These are phyloP conservation scores for Amia ocellicauda DNA, from an alignment of 2,113 vertebrate species.

Conservation along the genomic window DNA sequence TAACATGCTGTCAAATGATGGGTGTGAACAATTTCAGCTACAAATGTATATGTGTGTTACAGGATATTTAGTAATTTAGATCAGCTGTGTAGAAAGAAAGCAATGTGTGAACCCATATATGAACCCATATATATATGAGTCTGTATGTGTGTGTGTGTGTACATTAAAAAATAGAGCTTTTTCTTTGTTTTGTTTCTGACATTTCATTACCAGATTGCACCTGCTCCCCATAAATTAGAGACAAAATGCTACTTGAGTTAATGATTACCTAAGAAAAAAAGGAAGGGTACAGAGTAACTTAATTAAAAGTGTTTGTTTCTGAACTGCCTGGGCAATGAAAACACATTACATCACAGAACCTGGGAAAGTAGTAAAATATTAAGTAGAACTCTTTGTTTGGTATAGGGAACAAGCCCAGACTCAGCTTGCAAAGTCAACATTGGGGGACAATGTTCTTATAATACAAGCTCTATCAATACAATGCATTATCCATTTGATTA, in stretches of 20 bases:
- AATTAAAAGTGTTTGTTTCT: slow-evolving; percentile 7
- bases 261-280: slow-evolving; percentile 6
- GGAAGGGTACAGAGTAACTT: slow-evolving; percentile 5
- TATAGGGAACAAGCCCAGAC: background rate
- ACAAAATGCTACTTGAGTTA: background rate
- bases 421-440: background rate
- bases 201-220: background rate
- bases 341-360: background rate
- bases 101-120: no score
- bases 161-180: background rate
- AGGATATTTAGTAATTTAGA: no score
- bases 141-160: no score
- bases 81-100: no score
- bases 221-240: slow-evolving; percentile 6
- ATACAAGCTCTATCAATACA: no score
- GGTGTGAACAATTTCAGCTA: no score
- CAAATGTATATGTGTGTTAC: no score
- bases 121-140: no score
- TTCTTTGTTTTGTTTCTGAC: background rate
- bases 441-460: no score
- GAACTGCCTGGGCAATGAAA: slow-evolving; percentile 7
- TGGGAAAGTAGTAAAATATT: background rate
- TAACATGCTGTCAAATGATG: no score
- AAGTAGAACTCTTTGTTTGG: background rate
- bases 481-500: no score